Evolutionary conservation across 2,888 invertebrate genomes (phyloP).

Genomic region (Ariolimax columbianus): DNA sequence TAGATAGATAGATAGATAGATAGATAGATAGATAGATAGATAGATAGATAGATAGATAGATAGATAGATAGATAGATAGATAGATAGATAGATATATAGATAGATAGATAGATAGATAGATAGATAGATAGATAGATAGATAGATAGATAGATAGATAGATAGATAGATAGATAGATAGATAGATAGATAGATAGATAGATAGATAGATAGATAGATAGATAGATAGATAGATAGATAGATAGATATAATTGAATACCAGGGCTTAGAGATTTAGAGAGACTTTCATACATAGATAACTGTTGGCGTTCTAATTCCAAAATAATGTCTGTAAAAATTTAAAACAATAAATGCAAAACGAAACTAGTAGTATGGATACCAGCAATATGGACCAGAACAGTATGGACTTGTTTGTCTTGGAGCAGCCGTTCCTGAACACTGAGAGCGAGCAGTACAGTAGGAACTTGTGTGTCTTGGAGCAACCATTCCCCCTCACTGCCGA

Average conservation of each 20-base stretch:
- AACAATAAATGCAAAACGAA: too few relatives aligned
- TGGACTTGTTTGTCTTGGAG: too few relatives aligned
- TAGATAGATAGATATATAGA: too few relatives aligned
- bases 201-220: conserved; percentile 21
- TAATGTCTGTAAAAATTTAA: too few relatives aligned
- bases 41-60: conserved; percentile 14
- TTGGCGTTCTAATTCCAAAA: too few relatives aligned
- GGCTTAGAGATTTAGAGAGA: not conserved
- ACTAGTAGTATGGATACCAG: too few relatives aligned
- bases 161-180: conserved; percentile 14
- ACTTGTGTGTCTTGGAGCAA: too few relatives aligned
- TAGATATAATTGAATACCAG: not conserved
- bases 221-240: conserved; percentile 33
- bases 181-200: conserved; percentile 27
- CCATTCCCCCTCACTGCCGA: too few relatives aligned
- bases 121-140: conserved; percentile 14
- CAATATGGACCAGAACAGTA: too few relatives aligned
- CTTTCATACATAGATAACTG: conserved; percentile 2
- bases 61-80: conserved; percentile 14
- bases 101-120: too few relatives aligned
- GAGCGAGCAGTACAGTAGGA: too few relatives aligned
- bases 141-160: conserved; percentile 14
- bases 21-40: conserved; percentile 14
- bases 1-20: conserved; percentile 14
- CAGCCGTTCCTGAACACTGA: too few relatives aligned